These are phyloP conservation scores for Brachypalpus laphriformis DNA, from an alignment of 2,888 invertebrate genomes.

Conservation along the genomic window DNA sequence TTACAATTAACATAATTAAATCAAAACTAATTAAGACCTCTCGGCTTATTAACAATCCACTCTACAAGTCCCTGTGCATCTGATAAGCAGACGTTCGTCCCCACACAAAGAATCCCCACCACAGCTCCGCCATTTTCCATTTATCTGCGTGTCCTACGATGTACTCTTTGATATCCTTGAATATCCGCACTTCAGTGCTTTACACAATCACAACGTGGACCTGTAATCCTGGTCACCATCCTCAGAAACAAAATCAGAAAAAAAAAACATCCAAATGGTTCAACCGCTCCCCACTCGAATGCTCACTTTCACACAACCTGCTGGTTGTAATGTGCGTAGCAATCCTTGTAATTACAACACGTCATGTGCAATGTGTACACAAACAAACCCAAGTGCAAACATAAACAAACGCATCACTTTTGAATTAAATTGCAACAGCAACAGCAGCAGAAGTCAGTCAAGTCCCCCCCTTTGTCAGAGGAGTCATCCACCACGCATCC, in stretches of 20 bases:
- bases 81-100: no score
- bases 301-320: not conserved
- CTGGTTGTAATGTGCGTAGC: conserved; percentile 37
- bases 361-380: conserved; percentile 74
- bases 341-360: conserved; percentile 74
- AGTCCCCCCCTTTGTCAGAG: not conserved
- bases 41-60: conserved; percentile 7
- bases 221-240: conserved; percentile 28
- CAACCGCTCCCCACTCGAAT: not conserved
- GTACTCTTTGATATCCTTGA: conserved; percentile 24
- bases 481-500: not conserved
- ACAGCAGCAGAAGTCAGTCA: not conserved
- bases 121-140: not conserved
- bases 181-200: conserved; percentile 39
- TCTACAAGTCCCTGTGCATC: not conserved
- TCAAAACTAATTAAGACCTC: conserved; percentile 22
- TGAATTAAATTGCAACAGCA: conserved; percentile 47
- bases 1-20: conserved; percentile 19
- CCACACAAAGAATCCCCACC: not conserved
- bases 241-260: not conserved
- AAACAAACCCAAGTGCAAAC: conserved; percentile 72
- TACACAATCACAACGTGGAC: conserved; percentile 22
- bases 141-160: not conserved
- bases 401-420: conserved; percentile 70
- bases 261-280: not conserved